Base-by-base conservation (phyloP, 2,888 invertebrate species). In the Rhingia rostrata region DNA sequence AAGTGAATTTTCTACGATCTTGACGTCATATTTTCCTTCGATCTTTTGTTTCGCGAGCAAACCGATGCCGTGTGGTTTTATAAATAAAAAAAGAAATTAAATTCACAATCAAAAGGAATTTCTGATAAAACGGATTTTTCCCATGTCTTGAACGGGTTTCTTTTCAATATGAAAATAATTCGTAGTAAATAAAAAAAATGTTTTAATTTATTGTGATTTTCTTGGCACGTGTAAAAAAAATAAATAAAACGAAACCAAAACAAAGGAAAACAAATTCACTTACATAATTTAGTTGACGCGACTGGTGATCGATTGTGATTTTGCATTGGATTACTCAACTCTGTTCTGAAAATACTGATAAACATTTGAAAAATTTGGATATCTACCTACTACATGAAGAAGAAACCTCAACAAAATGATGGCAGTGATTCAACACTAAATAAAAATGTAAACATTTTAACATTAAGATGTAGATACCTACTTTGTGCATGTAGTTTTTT, bases 1-100 rank as follows among this genome's bases (percentile, higher is more conserved):
- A n/a, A 10, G 45, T 41, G 63, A 41, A 60, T 67, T 60, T 67
- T 53, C 67, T 2, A 32, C 33, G 60, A 67, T 67, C 69, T 67
- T 69, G 77, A 77, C 77, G 77, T 77, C 77, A 77, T 54, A 75
- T 63, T 45, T 69, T 64, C 63, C 7, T 45, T 37, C 37, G 61
- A 69, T 66, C 61, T 75, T 60, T 58, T 67, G 54, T 58, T 37
- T 49, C 37, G 39, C 58, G 69, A 61, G 53, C 12, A 22, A 22
- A 22, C 37, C 58, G 51, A 22, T 47, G 54, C 47, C 54, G 61
- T 54, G 47, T 75, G 37, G 49, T 73, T 53, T 69, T 77, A 61
- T 49, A 77, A 77, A 75, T 61, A 60, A 56, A 14, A 54, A 37
- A 58, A 2, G 30, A 39, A 49, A 41, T 51, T 35, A 56, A 58